Percentiles rank a stretch among this genome's conserved stretches.
Conservation (phyloP, 2,888 invertebrate genomes). For the Conchocele bisecta region DNA sequence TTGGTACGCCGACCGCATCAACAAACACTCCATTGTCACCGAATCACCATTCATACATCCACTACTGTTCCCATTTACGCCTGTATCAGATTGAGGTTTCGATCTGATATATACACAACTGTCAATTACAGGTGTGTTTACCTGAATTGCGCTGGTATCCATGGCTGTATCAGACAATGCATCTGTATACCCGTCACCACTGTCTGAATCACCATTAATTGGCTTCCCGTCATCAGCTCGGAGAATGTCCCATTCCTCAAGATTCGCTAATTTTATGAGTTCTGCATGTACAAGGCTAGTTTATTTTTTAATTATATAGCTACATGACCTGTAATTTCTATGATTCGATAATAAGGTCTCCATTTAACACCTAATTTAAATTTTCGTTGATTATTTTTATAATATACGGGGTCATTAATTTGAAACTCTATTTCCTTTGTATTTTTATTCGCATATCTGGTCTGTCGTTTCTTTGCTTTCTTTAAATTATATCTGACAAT, state of each 20-base stretch:
- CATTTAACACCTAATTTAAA: slow-evolving; percentile 25
- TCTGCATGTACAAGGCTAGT: slow-evolving; percentile 15
- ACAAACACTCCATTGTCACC: too few relatives aligned
- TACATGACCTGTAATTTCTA: slow-evolving; percentile 21
- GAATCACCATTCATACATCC: too few relatives aligned
- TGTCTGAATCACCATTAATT: too few relatives aligned
- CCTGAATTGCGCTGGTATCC: too few relatives aligned
- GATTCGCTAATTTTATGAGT: slow-evolving; percentile 8
- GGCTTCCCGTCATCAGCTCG: background rate
- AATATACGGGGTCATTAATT: slow-evolving; percentile 4
- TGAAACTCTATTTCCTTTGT: slow-evolving; percentile 8
- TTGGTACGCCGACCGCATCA: too few relatives aligned
- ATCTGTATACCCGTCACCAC: too few relatives aligned
- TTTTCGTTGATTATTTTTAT: slow-evolving; percentile 15
- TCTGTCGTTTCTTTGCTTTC: slow-evolving; percentile 26
- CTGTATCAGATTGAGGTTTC: too few relatives aligned
- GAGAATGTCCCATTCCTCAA: slow-evolving; percentile 31
- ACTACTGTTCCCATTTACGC: too few relatives aligned
- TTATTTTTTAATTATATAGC: slow-evolving; percentile 24
- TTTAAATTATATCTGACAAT: slow-evolving; percentile 19
- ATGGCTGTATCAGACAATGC: too few relatives aligned
- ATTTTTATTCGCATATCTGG: slow-evolving; percentile 27
- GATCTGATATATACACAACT: too few relatives aligned
- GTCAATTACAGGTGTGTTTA: too few relatives aligned
- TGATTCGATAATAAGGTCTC: slow-evolving; percentile 34